Conservation (phyloP, 2,888 invertebrate genomes). For the Prosopocoilus inquinatus region DNA sequence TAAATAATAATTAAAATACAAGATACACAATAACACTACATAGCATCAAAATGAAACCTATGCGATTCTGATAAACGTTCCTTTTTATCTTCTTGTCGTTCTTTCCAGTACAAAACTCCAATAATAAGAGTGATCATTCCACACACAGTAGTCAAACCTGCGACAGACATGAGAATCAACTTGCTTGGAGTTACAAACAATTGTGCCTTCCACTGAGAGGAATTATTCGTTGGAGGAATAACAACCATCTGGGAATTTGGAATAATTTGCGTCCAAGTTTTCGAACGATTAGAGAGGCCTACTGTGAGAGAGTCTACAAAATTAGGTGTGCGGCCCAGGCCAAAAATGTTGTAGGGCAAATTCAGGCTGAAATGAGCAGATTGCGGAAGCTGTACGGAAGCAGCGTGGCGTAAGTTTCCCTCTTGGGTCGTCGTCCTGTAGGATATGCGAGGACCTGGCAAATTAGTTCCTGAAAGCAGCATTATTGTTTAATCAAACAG, state of each 20-base stretch:
- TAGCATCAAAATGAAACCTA: constrained; percentile 83
- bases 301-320: constrained; percentile 90
- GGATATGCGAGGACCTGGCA: constrained; percentile 85
- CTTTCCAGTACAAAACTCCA: constrained; percentile 84
- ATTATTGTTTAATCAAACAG: not conserved
- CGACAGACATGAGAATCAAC: constrained; percentile 86
- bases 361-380: constrained; percentile 92
- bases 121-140: constrained; percentile 83
- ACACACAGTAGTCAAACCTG: constrained; percentile 83
- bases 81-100: constrained; percentile 76
- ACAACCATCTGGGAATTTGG: constrained; percentile 98
- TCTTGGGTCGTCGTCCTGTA: constrained; percentile 89
- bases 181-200: constrained; percentile 94
- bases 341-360: constrained; percentile 93
- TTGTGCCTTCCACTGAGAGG: constrained; percentile 83
- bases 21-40: constrained; percentile 54
- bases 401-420: constrained; percentile 74
- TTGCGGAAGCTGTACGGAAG: constrained; percentile 86
- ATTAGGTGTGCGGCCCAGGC: constrained; percentile 96
- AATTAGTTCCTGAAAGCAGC: constrained; percentile 64
- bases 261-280: constrained; percentile 88
- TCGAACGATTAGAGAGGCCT: constrained; percentile 68
- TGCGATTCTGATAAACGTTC: constrained; percentile 79
- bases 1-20: no score
- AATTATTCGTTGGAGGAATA: constrained; percentile 80